Conservation (phyloP, 2,113 vertebrate genomes). For the Blennius ocellaris region DNA sequence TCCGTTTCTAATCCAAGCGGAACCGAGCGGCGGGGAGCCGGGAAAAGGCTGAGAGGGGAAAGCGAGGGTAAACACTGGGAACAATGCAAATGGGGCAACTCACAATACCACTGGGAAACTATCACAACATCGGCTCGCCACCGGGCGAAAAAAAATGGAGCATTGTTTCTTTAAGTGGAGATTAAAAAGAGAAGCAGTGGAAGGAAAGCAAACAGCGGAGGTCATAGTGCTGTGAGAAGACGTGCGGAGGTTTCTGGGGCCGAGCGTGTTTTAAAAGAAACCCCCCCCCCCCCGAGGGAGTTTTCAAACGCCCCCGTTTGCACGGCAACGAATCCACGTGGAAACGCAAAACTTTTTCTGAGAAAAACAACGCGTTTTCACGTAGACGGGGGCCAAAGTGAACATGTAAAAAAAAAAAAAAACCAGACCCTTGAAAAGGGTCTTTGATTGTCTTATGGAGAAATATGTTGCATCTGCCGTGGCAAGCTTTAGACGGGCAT, state of each 20-base stretch:
- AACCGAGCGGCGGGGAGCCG: slow-evolving; percentile 74
- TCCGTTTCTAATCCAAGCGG: slow-evolving; percentile 73
- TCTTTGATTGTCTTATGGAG: slow-evolving; percentile 54
- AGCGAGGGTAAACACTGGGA: slow-evolving; percentile 77
- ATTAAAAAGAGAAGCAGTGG: slow-evolving; percentile 77
- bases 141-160: slow-evolving; percentile 69
- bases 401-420: too few species aligned
- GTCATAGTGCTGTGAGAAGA: slow-evolving; percentile 47
- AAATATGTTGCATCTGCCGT: slow-evolving; percentile 80
- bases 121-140: slow-evolving; percentile 75
- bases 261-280: too few species aligned
- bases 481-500: slow-evolving; percentile 75
- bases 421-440: slow-evolving; percentile 10
- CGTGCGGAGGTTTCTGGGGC: slow-evolving; percentile 13
- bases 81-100: slow-evolving; percentile 71
- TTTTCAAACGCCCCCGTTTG: too few species aligned
- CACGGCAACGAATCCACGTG: too few species aligned
- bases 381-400: too few species aligned
- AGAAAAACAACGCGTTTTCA: too few species aligned
- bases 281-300: too few species aligned
- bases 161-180: slow-evolving; percentile 80
- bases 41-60: slow-evolving; percentile 65
- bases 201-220: slow-evolving; percentile 69
- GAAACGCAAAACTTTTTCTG: too few species aligned
- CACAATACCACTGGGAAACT: slow-evolving; percentile 76